Conservation (phyloP, 2,113 vertebrate genomes). For the Pseudopipra pipra region DNA sequence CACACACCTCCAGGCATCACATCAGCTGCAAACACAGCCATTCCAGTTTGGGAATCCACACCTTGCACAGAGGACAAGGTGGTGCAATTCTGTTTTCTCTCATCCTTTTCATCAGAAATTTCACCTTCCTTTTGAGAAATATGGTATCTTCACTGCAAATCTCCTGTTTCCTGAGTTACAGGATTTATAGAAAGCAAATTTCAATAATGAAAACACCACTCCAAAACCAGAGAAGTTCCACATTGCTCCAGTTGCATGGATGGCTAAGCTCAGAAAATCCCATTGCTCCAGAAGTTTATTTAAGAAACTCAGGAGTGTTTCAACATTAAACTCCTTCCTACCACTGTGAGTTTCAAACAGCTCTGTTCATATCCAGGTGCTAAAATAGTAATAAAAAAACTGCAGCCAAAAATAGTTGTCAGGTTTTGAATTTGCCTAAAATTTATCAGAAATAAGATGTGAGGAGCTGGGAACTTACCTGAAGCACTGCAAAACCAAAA, state of each 20-base stretch:
- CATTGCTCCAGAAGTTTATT: neutral
- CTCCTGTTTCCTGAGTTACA: neutral
- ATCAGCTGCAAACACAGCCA: accelerated
- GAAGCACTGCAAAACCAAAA: neutral
- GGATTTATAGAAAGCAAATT: neutral
- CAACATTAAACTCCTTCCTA: neutral
- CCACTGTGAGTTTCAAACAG: neutral
- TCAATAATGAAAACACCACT: neutral
- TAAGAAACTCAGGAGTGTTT: neutral
- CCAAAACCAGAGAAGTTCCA: neutral
- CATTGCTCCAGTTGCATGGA: accelerated
- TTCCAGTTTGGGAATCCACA: neutral
- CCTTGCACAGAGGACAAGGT: neutral
- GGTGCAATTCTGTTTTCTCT: neutral
- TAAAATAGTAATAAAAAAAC: neutral
- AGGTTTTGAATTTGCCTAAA: neutral
- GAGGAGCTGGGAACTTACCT: neutral
- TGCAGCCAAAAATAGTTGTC: neutral
- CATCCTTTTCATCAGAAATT: neutral
- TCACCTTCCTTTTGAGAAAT: neutral
- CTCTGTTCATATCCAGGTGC: neutral
- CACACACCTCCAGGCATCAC: neutral
- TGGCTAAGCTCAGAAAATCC: neutral
- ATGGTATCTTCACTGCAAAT: neutral
- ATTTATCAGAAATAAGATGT: neutral